These are phyloP conservation scores for Amblyraja radiata DNA, from an alignment of 2,797 vertebrate genomes.

Conservation along the genomic window DNA sequence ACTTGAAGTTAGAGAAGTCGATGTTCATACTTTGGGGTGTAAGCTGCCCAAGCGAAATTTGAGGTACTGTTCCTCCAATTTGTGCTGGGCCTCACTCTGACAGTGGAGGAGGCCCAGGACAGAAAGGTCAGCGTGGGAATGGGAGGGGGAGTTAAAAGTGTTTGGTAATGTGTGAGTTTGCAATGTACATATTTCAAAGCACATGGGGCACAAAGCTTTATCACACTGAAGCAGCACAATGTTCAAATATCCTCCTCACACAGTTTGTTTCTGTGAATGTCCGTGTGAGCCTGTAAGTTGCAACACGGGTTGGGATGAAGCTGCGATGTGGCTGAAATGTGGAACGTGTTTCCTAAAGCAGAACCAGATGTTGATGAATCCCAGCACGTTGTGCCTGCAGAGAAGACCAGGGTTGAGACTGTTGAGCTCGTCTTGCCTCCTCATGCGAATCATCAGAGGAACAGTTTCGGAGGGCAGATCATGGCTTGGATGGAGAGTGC, in stretches of 20 bases:
- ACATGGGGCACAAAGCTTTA: too few relatives aligned
- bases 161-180: background rate
- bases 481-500: slow-evolving; percentile 99
- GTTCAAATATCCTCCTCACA: background rate
- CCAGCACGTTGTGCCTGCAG: slow-evolving; percentile 60
- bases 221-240: background rate
- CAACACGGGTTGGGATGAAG: background rate
- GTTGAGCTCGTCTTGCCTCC: slow-evolving; percentile 92
- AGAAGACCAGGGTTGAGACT: slow-evolving; percentile 80
- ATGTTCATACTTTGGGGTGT: too few relatives aligned
- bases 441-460: slow-evolving; percentile 90
- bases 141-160: too few relatives aligned
- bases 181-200: background rate
- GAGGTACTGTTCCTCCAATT: too few relatives aligned
- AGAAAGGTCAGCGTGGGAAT: too few relatives aligned
- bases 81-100: too few relatives aligned
- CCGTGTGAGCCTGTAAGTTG: background rate
- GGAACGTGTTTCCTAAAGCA: slow-evolving; percentile 43
- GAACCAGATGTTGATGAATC: slow-evolving; percentile 52
- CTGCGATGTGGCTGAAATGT: background rate
- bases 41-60: too few relatives aligned
- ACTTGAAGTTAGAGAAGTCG: too few relatives aligned
- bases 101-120: too few relatives aligned
- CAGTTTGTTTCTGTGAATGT: background rate
- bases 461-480: slow-evolving; percentile 94